phyloP scores from a whole-genome alignment of 2,888 invertebrate species.

The Omphaloscelis lunosa region DNA sequence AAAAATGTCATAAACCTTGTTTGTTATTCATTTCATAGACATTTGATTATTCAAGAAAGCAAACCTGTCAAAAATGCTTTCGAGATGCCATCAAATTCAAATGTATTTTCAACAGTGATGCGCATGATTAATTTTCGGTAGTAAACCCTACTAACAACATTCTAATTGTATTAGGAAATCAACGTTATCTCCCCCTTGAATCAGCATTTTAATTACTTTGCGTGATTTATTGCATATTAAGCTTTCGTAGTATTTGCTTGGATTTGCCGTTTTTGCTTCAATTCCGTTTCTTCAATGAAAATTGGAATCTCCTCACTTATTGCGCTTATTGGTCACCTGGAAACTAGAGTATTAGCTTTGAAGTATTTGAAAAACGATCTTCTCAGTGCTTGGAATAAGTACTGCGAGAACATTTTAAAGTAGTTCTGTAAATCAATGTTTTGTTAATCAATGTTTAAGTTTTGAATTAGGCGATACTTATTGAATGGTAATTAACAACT shows the following conservation, averaged over 20 bases:
- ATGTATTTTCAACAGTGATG: not conserved
- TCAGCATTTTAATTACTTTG: slow-evolving; percentile 41
- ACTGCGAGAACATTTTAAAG: too few species aligned
- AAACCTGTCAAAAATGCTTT: not conserved
- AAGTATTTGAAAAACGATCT: too few species aligned
- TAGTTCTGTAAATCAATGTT: not conserved
- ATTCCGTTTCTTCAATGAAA: slow-evolving; percentile 4
- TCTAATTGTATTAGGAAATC: slow-evolving; percentile 51
- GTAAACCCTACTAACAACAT: slow-evolving; percentile 32
- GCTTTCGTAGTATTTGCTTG: slow-evolving; percentile 17
- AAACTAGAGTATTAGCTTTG: too few species aligned
- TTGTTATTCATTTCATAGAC: not conserved
- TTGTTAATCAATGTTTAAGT: not conserved
- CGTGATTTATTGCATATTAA: slow-evolving; percentile 31
- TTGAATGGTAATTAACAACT: not conserved
- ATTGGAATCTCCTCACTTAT: not conserved
- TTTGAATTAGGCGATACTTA: not conserved
- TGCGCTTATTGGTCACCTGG: too few species aligned
- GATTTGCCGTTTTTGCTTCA: slow-evolving; percentile 10
- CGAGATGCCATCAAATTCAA: not conserved
- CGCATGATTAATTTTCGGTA: slow-evolving; percentile 8
- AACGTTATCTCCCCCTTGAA: slow-evolving; percentile 50
- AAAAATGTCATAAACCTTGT: not conserved
- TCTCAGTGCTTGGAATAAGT: too few species aligned
- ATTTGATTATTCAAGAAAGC: not conserved